These are phyloP conservation scores for Drosophila parabipectinata DNA, from an alignment of 1,140 invertebrate species.

Conservation along the genomic window DNA sequence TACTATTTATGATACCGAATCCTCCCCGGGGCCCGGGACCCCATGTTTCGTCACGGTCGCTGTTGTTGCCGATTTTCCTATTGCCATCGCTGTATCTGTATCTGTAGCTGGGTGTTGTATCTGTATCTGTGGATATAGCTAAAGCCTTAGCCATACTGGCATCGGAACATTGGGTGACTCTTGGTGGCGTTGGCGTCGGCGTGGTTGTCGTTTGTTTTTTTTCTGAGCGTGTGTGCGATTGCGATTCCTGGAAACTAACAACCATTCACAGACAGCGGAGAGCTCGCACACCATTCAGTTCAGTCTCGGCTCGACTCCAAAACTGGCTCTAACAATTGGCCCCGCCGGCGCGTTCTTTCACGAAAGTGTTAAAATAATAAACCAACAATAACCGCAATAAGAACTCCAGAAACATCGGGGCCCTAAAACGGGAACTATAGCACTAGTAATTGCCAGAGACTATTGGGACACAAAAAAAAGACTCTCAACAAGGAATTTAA, in stretches of 20 bases:
- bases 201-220: conserved; percentile 9
- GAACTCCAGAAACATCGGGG: conserved; percentile 6
- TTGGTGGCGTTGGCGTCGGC: conserved; percentile 39
- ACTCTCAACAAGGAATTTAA: conserved; percentile 24
- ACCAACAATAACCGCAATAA: conserved; percentile 58
- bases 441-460: conserved; percentile 34
- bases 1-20: conserved; percentile 70
- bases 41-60: conserved; percentile 60
- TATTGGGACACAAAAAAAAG: conserved; percentile 37
- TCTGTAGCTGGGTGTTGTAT: conserved; percentile 1
- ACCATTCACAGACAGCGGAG: conserved; percentile 82
- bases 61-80: conserved; percentile 60
- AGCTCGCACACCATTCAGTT: conserved; percentile 84
- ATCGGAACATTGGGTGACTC: conserved; percentile 47
- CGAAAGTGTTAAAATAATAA: conserved; percentile 81
- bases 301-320: conserved; percentile 61
- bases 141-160: conserved; percentile 21
- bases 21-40: conserved; percentile 5
- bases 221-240: conserved; percentile 34
- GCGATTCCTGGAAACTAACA: conserved; percentile 84
- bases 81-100: conserved; percentile 16
- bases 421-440: conserved; percentile 47
- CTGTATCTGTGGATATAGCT: background rate
- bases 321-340: conserved; percentile 40
- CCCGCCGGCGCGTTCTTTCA: conserved; percentile 58